phyloP scores from a whole-genome alignment of 2,888 invertebrate species.

The Xylocampa areola region DNA sequence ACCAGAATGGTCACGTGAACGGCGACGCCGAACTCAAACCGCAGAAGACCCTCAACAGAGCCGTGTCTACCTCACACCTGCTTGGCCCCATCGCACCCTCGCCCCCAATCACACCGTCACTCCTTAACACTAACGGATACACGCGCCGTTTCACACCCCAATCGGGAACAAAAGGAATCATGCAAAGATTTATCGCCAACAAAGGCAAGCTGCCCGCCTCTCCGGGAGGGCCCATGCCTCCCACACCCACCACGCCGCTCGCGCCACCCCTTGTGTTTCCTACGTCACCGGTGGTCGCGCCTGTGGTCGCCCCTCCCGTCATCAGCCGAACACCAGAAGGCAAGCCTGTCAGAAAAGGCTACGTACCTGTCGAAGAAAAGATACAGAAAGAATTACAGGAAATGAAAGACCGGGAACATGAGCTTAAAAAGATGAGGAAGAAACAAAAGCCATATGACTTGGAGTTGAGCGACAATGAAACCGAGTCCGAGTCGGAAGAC shows the following conservation, averaged over 20 bases:
- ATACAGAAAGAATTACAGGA: constrained; percentile 96
- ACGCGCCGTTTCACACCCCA: constrained; percentile 91
- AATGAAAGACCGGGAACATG: constrained; percentile 95
- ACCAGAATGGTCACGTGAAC: constrained; percentile 82
- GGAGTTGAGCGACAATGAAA: constrained; percentile 90
- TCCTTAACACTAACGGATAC: constrained; percentile 85
- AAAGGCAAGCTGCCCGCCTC: constrained; percentile 91
- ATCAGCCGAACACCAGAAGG: constrained; percentile 90
- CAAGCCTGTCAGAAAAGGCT: constrained; percentile 93
- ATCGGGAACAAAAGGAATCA: constrained; percentile 93
- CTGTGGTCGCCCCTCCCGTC: constrained; percentile 75
- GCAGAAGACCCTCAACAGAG: constrained; percentile 77
- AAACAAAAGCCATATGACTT: constrained; percentile 91
- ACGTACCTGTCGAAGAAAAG: constrained; percentile 95
- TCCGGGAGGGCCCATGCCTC: constrained; percentile 70
- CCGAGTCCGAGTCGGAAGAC: constrained; percentile 89
- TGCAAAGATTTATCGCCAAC: constrained; percentile 95
- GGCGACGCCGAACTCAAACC: constrained; percentile 74
- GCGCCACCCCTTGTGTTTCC: constrained; percentile 76
- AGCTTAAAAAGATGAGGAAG: constrained; percentile 92
- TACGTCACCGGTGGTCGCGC: constrained; percentile 71
- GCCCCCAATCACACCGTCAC: constrained; percentile 75
- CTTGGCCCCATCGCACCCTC: constrained; percentile 80
- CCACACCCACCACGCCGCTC: constrained; percentile 66
- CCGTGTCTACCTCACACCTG: constrained; percentile 85